These are phyloP conservation scores for Sinocyclocheilus anophthalmus DNA, from an alignment of 2,113 vertebrate genomes.

Conservation along the genomic window DNA sequence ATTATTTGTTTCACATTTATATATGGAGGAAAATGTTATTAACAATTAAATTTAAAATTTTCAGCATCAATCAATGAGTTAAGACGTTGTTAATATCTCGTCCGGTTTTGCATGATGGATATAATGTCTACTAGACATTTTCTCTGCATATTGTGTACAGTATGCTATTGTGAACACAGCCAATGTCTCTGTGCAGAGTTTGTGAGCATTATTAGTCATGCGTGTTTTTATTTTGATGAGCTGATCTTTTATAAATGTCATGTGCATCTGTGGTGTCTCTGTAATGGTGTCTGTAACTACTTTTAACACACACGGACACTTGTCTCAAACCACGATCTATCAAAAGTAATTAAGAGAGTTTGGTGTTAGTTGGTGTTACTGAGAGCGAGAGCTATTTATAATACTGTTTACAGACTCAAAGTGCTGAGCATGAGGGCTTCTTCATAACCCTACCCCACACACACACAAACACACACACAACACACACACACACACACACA, in stretches of 20 bases:
- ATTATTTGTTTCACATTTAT: background rate
- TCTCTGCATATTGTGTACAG: background rate
- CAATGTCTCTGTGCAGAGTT: background rate
- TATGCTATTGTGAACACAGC: background rate
- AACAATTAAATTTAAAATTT: too few species aligned
- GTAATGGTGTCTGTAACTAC: background rate
- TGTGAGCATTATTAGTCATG: background rate
- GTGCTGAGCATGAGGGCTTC: slow-evolving; percentile 2
- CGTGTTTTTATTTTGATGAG: background rate
- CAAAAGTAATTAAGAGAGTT: background rate
- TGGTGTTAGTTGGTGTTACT: background rate
- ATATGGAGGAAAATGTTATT: background rate
- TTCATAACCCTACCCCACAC: too few species aligned
- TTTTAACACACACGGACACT: background rate
- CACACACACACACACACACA: background rate
- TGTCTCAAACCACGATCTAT: background rate
- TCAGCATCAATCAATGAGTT: background rate
- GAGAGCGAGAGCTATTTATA: slow-evolving; percentile 34
- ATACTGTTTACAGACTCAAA: slow-evolving; percentile 31
- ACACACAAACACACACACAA: background rate
- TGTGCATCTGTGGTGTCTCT: background rate
- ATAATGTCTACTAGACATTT: background rate
- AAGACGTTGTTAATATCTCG: background rate
- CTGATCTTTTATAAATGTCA: background rate
- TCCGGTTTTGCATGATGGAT: too few species aligned